Percentiles rank a stretch among this genome's conserved stretches.
Evolutionary conservation across 2,113 vertebrate genomes (phyloP).

Genomic region (Capreolus pygargus): DNA sequence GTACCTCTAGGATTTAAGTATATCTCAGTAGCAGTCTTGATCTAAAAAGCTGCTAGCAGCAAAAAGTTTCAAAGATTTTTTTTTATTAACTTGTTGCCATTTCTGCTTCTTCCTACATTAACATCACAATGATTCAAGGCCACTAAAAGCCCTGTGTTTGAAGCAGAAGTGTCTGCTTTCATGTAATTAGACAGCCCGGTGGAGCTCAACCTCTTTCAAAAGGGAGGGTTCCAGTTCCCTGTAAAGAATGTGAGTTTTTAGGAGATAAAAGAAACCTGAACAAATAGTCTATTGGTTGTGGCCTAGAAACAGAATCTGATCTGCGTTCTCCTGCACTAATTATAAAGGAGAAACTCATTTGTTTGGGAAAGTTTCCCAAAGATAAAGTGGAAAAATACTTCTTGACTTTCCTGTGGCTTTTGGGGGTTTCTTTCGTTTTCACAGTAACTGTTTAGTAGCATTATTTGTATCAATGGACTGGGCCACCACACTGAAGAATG

Average conservation of each 20-base stretch:
- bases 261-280: slow-evolving; percentile 80
- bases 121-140: slow-evolving; percentile 79
- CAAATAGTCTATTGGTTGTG: slow-evolving; percentile 75
- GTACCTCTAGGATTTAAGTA: slow-evolving; percentile 35
- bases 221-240: slow-evolving; percentile 77
- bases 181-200: slow-evolving; percentile 80
- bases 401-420: slow-evolving; percentile 67
- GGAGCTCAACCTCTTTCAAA: slow-evolving; percentile 77
- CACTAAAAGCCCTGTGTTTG: slow-evolving; percentile 75
- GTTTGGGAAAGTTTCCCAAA: slow-evolving; percentile 78
- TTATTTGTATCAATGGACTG: slow-evolving; percentile 32
- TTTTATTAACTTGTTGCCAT: slow-evolving; percentile 69
- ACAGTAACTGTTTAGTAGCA: slow-evolving; percentile 11
- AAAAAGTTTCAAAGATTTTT: slow-evolving; percentile 71
- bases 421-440: background rate
- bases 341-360: slow-evolving; percentile 78
- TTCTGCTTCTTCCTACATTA: slow-evolving; percentile 74
- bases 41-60: slow-evolving; percentile 62
- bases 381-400: slow-evolving; percentile 76
- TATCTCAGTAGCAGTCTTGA: slow-evolving; percentile 8
- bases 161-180: slow-evolving; percentile 88
- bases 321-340: slow-evolving; percentile 67
- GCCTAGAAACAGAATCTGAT: slow-evolving; percentile 82
- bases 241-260: slow-evolving; percentile 76
- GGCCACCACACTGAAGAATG: slow-evolving; percentile 2